These are phyloP conservation scores for Nothobranchius furzeri DNA, from an alignment of 2,113 vertebrate species.

Conservation along the genomic window DNA sequence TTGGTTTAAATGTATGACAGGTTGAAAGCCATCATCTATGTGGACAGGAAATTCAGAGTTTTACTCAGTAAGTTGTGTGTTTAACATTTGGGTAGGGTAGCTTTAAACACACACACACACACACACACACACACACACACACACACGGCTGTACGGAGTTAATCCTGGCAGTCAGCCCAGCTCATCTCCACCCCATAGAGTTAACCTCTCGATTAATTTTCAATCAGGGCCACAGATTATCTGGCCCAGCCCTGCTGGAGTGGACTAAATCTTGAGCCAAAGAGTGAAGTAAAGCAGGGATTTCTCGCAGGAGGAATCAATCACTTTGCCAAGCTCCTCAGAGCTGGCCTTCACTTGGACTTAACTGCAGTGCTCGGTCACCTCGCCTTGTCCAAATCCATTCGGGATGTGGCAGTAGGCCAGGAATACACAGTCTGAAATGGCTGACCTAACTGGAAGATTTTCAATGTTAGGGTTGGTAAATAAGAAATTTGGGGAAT, in stretches of 20 bases:
- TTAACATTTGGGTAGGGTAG: conserved; percentile 31
- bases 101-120: conserved; percentile 11
- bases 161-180: conserved; percentile 59
- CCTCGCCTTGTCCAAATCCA: conserved; percentile 46
- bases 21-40: background rate
- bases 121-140: conserved; percentile 13
- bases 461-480: conserved; percentile 12
- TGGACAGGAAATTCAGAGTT: background rate
- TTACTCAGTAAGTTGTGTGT: background rate
- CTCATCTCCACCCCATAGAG: conserved; percentile 56
- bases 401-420: conserved; percentile 51
- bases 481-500: conserved; percentile 30
- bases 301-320: conserved; percentile 72
- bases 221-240: conserved; percentile 75
- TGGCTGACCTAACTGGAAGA: conserved; percentile 40
- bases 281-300: conserved; percentile 65
- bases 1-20: conserved; percentile 11
- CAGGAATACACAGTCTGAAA: conserved; percentile 42
- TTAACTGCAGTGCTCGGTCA: conserved; percentile 38
- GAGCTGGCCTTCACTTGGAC: conserved; percentile 50
- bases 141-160: conserved; percentile 22
- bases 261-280: conserved; percentile 71
- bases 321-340: conserved; percentile 70
- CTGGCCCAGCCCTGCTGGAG: conserved; percentile 64
- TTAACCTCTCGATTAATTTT: conserved; percentile 73